phyloP scores from a whole-genome alignment of 92 coral and sea anemone genomes.

The Umimayanthus kanabou region DNA sequence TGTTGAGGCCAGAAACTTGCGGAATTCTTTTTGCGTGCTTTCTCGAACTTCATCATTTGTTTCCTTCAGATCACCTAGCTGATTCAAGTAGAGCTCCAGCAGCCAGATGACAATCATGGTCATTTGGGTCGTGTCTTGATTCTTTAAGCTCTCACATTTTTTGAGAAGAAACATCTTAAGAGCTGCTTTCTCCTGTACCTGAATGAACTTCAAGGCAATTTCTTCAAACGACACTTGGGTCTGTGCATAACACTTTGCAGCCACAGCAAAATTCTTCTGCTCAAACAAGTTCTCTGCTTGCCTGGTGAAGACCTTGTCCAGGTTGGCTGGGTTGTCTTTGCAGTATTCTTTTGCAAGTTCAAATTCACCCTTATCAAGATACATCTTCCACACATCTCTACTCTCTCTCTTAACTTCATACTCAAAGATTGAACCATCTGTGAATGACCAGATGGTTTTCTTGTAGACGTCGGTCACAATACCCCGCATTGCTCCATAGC shows the following conservation, averaged over 20 bases:
- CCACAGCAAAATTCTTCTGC: slow-evolving; percentile 75
- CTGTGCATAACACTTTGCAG: slow-evolving; percentile 91
- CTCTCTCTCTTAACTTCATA: slow-evolving; percentile 89
- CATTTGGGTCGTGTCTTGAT: slow-evolving; percentile 94
- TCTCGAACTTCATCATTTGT: slow-evolving; percentile 47
- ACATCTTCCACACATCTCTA: slow-evolving; percentile 99
- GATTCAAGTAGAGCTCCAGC: slow-evolving; percentile 88
- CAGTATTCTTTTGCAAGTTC: slow-evolving; percentile 93
- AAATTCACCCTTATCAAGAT: slow-evolving; percentile 90
- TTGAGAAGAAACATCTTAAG: slow-evolving; percentile 84
- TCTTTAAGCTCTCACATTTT: slow-evolving; percentile 80
- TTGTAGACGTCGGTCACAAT: slow-evolving; percentile 81
- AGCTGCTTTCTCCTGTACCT: slow-evolving; percentile 85
- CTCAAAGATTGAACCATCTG: slow-evolving; percentile 84
- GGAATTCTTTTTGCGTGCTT: slow-evolving; percentile 74
- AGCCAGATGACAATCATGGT: slow-evolving; percentile 97
- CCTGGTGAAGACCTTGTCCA: slow-evolving; percentile 87
- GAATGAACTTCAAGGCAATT: slow-evolving; percentile 92
- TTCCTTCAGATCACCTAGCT: slow-evolving; percentile 86
- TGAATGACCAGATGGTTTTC: slow-evolving; percentile 92
- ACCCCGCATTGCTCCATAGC: slow-evolving; percentile 92
- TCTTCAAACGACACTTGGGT: slow-evolving; percentile 97
- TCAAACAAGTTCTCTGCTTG: slow-evolving; percentile 92
- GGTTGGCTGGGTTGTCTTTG: slow-evolving; percentile 90
- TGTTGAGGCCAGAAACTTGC: slow-evolving; percentile 74